Conservation (phyloP, 2,888 invertebrate genomes). For the Drosophila anomalata region DNA sequence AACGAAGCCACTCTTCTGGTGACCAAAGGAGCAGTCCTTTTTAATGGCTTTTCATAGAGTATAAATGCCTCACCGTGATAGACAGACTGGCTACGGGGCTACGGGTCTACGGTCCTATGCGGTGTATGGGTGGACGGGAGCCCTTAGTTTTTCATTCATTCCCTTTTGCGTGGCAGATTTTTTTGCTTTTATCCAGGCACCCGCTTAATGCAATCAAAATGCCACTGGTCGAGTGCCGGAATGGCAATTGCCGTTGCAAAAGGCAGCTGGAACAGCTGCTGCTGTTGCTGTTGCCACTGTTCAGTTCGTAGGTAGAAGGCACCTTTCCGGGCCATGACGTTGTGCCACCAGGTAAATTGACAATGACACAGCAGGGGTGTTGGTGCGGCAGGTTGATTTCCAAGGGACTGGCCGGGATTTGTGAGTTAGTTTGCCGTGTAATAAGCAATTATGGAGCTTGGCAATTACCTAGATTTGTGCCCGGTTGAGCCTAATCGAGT, state of each 20-base stretch:
- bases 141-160: constrained; percentile 5
- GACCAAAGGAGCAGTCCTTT: background rate
- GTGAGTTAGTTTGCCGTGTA: constrained; percentile 68
- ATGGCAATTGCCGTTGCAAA: constrained; percentile 32
- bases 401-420: constrained; percentile 41
- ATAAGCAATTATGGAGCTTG: constrained; percentile 63
- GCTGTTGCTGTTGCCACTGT: constrained; percentile 18
- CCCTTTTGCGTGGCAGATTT: constrained; percentile 7
- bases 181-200: constrained; percentile 21
- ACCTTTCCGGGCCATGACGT: constrained; percentile 44
- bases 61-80: constrained; percentile 14
- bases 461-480: constrained; percentile 65
- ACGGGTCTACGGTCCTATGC: background rate
- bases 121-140: too few relatives aligned
- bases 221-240: constrained; percentile 35
- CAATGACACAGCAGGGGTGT: constrained; percentile 49
- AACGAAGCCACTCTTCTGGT: constrained; percentile 11
- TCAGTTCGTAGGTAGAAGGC: constrained; percentile 19
- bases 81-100: constrained; percentile 1
- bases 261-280: constrained; percentile 7
- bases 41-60: constrained; percentile 18
- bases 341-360: constrained; percentile 53
- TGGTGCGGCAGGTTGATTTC: background rate
- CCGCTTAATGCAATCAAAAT: constrained; percentile 54
- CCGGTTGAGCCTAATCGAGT: constrained; percentile 63